Base-by-base conservation (phyloP, 2,797 vertebrate species). In the Sebastes iracundus region DNA sequence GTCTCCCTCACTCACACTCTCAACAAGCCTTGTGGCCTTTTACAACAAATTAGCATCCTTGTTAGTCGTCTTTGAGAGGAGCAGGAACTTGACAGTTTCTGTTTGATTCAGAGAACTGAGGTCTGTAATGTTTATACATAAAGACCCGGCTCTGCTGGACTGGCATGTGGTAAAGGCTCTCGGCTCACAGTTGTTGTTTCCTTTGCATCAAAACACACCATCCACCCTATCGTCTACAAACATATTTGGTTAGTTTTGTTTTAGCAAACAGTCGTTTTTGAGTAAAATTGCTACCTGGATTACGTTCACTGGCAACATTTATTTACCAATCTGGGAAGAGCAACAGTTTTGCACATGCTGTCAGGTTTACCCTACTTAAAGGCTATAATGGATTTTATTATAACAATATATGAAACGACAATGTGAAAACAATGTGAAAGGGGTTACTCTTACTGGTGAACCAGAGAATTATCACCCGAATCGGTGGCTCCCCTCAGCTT, bases 21-120 rank as follows among this genome's bases (percentile, higher is more conserved):
- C 66, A 63, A 75, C 77, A 82, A 84, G 72, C 67, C 86, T 77
- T 56, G 64, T 74, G 78, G 81, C 85, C 84, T 84, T 89, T 89
- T 84, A 83, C 56, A 77, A 79, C 81, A 78, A 84, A 88, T 89
- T 87, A 87, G 83, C 72, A 68, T 88, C 80, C 77, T 84, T 81
- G 86, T 90, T 85, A 84, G 83, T 58, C 4, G 71, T 46, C 79
- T 82, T 78, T 82, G 72, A 81, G 64, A 82, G 81, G 73, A 72
- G 68, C 62, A 70, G 25, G 12, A 83, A 67, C 75, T 60, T 75
- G 80, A 77, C 82, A 72, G 67, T 76, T 77, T 49, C 59, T 64
- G 49, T 71, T 81, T 32, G 52, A 53, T 77, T 75, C 66, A 49
- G 52, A 74, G 59, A 62, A 70, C n/a, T 33, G 27, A 75, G 22